Evolutionary conservation across 2,797 vertebrate genomes (phyloP).

Genomic region (Hipposideros larvatus): DNA sequence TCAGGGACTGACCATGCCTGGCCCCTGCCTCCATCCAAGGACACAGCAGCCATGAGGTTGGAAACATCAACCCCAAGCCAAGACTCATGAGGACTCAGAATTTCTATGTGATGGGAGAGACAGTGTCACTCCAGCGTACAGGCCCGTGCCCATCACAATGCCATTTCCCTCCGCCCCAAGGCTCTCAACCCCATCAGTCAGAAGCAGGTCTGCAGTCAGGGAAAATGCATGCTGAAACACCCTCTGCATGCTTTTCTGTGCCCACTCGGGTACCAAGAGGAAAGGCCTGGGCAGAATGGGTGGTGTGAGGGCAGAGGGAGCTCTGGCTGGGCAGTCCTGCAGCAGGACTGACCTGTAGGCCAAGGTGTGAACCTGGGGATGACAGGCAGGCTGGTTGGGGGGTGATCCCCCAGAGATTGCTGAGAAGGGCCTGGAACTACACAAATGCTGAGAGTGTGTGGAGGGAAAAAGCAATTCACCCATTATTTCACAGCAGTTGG

Average conservation of each 20-base stretch:
- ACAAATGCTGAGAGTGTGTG: background rate
- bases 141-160: background rate
- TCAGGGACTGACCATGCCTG: background rate
- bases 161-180: background rate
- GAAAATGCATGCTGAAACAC: background rate
- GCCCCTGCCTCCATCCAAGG: background rate
- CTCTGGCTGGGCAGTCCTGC: background rate
- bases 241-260: background rate
- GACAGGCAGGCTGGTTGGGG: background rate
- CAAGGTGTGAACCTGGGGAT: background rate
- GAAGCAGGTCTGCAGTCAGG: background rate
- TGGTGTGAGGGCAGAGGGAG: background rate
- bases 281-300: background rate
- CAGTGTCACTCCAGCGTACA: background rate
- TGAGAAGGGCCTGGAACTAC: background rate
- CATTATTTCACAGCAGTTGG: constrained; percentile 6
- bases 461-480: background rate
- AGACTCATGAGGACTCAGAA: background rate
- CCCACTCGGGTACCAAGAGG: background rate
- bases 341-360: background rate
- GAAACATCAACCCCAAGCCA: background rate
- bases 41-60: background rate
- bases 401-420: background rate
- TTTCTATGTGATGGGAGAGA: background rate
- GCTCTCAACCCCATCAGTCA: background rate